A percentile compares a stretch with the other conserved stretches of the same genome.
phyloP scores from a whole-genome alignment of 2,113 vertebrate genomes.

The Pterocles orientalis region DNA sequence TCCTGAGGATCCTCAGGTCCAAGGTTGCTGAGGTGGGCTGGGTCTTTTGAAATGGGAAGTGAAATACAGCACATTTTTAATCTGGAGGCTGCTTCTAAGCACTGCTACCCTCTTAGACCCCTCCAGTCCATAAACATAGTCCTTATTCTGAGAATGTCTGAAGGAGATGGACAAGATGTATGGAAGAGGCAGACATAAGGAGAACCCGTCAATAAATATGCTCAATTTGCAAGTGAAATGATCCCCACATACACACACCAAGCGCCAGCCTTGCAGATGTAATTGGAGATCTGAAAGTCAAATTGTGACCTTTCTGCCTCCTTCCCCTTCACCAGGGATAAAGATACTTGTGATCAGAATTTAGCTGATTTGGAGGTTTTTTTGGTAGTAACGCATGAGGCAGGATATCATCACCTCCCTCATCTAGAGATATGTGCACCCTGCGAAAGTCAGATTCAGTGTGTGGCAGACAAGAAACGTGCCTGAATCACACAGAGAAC shows the following conservation, averaged over 20 bases:
- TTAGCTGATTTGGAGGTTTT: background rate
- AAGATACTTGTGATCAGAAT: constrained; percentile 32
- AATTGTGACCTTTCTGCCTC: constrained; percentile 38
- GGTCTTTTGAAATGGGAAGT: background rate
- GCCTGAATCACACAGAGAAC: constrained; percentile 21
- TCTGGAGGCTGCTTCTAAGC: background rate
- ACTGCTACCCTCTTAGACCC: background rate
- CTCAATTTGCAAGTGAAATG: constrained; percentile 51
- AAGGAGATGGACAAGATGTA: background rate
- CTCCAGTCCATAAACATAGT: background rate
- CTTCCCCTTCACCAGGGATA: background rate
- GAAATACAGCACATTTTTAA: background rate
- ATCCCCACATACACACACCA: background rate
- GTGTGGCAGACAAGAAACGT: constrained; percentile 11
- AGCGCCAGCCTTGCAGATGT: constrained; percentile 22
- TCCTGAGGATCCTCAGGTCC: background rate
- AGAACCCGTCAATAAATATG: background rate
- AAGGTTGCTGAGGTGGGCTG: background rate
- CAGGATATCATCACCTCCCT: background rate
- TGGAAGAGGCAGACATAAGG: background rate
- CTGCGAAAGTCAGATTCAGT: background rate
- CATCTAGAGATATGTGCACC: background rate
- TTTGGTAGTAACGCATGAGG: background rate
- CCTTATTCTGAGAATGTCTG: background rate
- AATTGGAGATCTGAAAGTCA: constrained; percentile 53